phyloP scores from a whole-genome alignment of 2,888 invertebrate genomes.

The Pyrocoelia pectoralis region DNA sequence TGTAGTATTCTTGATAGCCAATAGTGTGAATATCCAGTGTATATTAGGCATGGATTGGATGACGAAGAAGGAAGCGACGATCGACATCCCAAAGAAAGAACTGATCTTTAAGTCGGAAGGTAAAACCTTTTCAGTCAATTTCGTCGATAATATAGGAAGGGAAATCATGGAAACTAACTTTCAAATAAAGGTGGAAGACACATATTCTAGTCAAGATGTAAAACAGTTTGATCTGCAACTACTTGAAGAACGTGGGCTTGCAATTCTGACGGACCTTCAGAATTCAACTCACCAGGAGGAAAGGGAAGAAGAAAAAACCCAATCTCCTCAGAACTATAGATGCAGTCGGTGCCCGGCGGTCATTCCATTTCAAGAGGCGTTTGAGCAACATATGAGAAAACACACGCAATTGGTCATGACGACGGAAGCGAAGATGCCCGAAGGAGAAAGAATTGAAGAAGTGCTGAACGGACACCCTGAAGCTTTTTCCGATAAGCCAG shows the following conservation, averaged over 20 bases:
- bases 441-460: not conserved
- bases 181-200: no score
- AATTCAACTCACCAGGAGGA: not conserved
- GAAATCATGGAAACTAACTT: no score
- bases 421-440: not conserved
- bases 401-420: not conserved
- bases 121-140: not conserved
- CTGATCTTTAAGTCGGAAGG: not conserved
- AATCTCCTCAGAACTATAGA: not conserved
- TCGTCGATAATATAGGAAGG: no score
- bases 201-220: no score
- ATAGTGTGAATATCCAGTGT: not conserved
- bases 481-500: slow-evolving; percentile 9
- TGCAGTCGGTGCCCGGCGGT: not conserved
- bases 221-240: no score
- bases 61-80: not conserved
- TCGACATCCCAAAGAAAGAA: not conserved
- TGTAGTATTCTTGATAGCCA: not conserved
- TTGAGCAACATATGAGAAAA: not conserved
- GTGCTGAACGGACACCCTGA: not conserved
- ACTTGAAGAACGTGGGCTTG: no score
- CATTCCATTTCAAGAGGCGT: not conserved
- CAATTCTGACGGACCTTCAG: not conserved
- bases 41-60: slow-evolving; percentile 9
- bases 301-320: not conserved